Evolutionary conservation across 2,888 invertebrate genomes (phyloP), one percentile per base, ranked within the genome.

Genomic region (Volucella bombylans): DNA sequence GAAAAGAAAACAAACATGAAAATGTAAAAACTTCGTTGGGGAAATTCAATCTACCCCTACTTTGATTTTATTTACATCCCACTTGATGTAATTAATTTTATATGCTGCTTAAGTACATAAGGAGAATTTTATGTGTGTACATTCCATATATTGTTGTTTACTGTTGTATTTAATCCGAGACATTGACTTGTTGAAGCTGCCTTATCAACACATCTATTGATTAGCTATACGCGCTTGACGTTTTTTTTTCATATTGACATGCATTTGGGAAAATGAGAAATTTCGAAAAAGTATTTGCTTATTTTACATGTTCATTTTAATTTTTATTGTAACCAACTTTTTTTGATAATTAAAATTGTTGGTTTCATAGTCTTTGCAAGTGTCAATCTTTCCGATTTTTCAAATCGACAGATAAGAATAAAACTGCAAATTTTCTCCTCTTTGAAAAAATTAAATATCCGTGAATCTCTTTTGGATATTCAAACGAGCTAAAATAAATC

Each of bases 61-160:
- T 38, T 67, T 54, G 67, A 23, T 31, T 55, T 50, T 41, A 65
- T 65, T 65, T 65, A 65, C 52, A 41, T 43, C 41, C n/a, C 43
- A 67, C 55, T 68, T 47, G 55, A 55, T 68, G 45, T 68, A 68
- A 68, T 68, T 68, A 68, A 68, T 68, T 55, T 55, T 54, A 55
- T 54, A 45, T 55, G 31, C 12, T 55, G 2, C 18, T 23, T 50
- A 10, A 52, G 15, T 67, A 52, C 54, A 50, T 43, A 9, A 38
- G 15, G 61, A 4, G 23, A 41, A 31, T 6, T 31, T 18, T 18
- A 18, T 31, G 31, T 6, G 6, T 31, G 31, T 6, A 6, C 31
- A 6, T 31, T 6, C 6, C 31, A 31, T 31, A 31, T 31, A 31
- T 31, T 31, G 31, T 31, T 31, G 31, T n/a, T n/a, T n/a, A 31